Percentiles rank a stretch among this genome's conserved stretches.
Conservation (phyloP, 1,140 invertebrate genomes). For the Eueides isabella region DNA sequence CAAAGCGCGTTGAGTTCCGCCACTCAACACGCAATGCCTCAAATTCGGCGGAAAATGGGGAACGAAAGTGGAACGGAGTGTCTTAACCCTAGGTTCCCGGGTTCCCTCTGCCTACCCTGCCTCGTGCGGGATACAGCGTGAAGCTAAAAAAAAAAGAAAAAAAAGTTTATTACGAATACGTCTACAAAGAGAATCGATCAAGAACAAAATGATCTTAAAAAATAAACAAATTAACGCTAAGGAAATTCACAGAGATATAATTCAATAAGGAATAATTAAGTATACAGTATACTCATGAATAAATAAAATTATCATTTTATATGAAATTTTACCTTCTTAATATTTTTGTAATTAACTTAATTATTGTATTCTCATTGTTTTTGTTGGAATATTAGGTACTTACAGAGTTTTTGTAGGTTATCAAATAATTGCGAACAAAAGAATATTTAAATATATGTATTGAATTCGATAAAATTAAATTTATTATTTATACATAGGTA, state of each 20-base stretch:
- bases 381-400: not conserved
- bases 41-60: too few species aligned
- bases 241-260: not conserved
- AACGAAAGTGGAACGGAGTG: too few species aligned
- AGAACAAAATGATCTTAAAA: not conserved
- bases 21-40: too few species aligned
- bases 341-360: not conserved
- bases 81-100: too few species aligned
- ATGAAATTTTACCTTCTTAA: not conserved
- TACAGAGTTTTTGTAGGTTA: constrained; percentile 2
- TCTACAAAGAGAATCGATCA: too few species aligned
- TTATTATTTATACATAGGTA: too few species aligned
- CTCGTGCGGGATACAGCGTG: too few species aligned
- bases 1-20: too few species aligned
- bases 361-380: not conserved
- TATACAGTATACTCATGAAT: not conserved
- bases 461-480: not conserved
- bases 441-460: not conserved
- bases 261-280: not conserved
- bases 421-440: not conserved
- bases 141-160: too few species aligned
- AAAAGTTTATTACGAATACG: too few species aligned
- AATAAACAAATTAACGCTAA: not conserved
- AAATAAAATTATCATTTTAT: not conserved
- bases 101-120: too few species aligned